A percentile compares a stretch with the other conserved stretches of the same genome.
Conservation (phyloP, 1,140 invertebrate genomes). For the Drosophila teissieri region DNA sequence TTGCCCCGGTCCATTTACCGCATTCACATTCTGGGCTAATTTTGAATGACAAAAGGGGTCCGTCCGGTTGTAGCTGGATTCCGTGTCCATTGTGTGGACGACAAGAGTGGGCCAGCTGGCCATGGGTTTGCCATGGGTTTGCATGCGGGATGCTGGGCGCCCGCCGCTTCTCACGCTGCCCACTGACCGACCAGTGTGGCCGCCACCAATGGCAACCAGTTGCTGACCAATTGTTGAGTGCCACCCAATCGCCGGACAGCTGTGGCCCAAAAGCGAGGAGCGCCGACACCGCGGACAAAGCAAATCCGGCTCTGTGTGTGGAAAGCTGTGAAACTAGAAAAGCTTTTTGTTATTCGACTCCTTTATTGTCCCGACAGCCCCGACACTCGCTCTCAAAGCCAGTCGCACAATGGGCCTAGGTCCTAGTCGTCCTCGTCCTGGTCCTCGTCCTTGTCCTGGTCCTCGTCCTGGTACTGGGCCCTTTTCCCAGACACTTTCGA, state of each 20-base stretch:
- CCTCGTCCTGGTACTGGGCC: not conserved
- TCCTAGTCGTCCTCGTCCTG: not conserved
- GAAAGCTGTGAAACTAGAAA: conserved; percentile 68
- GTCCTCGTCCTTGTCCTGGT: not conserved
- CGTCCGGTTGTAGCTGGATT: conserved; percentile 5
- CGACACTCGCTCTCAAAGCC: conserved; percentile 18
- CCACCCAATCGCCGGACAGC: conserved; percentile 20
- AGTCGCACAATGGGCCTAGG: conserved; percentile 28
- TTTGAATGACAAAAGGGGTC: conserved; percentile 68
- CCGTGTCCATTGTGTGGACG: conserved; percentile 25
- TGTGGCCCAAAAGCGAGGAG: conserved; percentile 15
- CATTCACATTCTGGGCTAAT: conserved; percentile 27
- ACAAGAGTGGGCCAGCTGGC: conserved; percentile 23
- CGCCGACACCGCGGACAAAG: conserved; percentile 6
- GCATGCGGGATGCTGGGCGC: conserved; percentile 59
- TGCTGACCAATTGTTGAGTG: conserved; percentile 44
- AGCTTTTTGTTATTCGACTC: conserved; percentile 62
- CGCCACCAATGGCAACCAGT: conserved; percentile 26
- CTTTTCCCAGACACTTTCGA: conserved; percentile 11
- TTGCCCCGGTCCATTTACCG: conserved; percentile 6
- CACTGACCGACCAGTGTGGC: conserved; percentile 12
- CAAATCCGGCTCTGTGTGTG: conserved; percentile 11
- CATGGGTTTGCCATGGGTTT: conserved; percentile 6
- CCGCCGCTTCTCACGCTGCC: conserved; percentile 58
- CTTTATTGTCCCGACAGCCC: conserved; percentile 52